These are phyloP conservation scores for Platichthys stellatus DNA, from an alignment of 2,113 vertebrate species.

Conservation along the genomic window DNA sequence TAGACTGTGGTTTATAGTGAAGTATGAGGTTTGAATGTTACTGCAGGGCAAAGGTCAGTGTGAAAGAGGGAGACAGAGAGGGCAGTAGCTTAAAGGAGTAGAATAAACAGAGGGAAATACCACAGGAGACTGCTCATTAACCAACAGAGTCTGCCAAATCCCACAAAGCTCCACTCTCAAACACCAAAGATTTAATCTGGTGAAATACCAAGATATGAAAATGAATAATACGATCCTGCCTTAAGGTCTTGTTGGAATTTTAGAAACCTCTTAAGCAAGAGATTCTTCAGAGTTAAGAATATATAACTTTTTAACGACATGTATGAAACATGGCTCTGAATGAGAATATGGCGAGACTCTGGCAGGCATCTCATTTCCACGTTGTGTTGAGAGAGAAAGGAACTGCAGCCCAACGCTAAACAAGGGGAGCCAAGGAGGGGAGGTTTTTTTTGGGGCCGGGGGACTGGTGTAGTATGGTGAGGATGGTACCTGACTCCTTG, in stretches of 20 bases:
- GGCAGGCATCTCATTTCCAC: slow-evolving; percentile 50
- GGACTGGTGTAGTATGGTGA: neutral
- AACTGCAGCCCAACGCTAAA: slow-evolving; percentile 61
- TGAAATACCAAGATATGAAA: slow-evolving; percentile 29
- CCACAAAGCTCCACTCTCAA: slow-evolving; percentile 27
- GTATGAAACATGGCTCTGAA: slow-evolving; percentile 5
- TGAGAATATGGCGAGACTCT: slow-evolving; percentile 67
- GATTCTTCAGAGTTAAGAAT: slow-evolving; percentile 4
- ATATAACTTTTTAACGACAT: neutral
- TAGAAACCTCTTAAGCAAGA: slow-evolving; percentile 30
- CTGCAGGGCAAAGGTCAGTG: slow-evolving; percentile 37
- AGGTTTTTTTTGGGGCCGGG: neutral
- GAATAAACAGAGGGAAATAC: slow-evolving; percentile 68
- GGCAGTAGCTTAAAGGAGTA: slow-evolving; percentile 68
- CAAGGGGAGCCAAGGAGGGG: slow-evolving; percentile 13
- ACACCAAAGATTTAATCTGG: slow-evolving; percentile 22
- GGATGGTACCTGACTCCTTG: slow-evolving; percentile 87
- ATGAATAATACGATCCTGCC: slow-evolving; percentile 10
- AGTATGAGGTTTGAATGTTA: slow-evolving; percentile 31
- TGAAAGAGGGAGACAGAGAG: slow-evolving; percentile 56
- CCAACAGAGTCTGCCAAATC: slow-evolving; percentile 72
- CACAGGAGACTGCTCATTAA: slow-evolving; percentile 62
- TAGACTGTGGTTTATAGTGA: slow-evolving; percentile 1
- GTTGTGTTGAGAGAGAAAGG: slow-evolving; percentile 58
- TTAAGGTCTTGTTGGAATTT: slow-evolving; percentile 4